Conservation (phyloP, 2,797 vertebrate genomes). For the Falco peregrinus region DNA sequence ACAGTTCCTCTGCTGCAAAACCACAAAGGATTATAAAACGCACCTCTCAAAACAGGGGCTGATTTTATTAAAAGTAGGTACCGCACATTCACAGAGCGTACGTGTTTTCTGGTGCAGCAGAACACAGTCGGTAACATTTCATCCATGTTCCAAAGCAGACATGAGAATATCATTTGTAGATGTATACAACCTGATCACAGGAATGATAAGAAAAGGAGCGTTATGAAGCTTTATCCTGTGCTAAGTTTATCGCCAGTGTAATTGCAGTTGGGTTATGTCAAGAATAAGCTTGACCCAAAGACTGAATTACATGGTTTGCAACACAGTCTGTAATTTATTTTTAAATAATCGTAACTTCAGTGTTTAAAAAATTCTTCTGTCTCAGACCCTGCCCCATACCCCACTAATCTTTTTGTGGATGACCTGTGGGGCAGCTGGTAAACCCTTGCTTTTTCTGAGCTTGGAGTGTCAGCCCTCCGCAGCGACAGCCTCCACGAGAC, state of each 20-base stretch:
- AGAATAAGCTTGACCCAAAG: conserved; percentile 11
- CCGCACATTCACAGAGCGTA: background rate
- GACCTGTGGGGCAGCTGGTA: background rate
- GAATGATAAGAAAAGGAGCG: conserved; percentile 8
- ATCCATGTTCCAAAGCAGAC: background rate
- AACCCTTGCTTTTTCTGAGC: background rate
- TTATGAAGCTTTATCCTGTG: background rate
- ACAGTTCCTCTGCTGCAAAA: conserved; percentile 45
- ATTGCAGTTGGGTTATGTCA: conserved; percentile 36
- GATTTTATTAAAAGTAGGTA: background rate
- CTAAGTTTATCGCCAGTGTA: background rate
- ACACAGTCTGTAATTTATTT: background rate
- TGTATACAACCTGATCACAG: background rate
- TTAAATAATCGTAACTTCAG: background rate
- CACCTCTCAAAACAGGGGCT: conserved; percentile 6
- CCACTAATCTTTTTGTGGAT: background rate
- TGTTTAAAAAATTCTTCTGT: background rate
- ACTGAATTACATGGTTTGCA: background rate
- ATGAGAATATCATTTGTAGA: background rate
- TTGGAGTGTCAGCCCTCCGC: rapidly evolving
- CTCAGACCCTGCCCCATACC: background rate
- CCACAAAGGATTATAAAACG: conserved; percentile 39
- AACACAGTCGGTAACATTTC: background rate
- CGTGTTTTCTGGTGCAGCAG: background rate
- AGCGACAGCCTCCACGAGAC: background rate